Evolutionary conservation across 1,140 invertebrate species (phyloP).

Genomic region (Lepidostoma basale): DNA sequence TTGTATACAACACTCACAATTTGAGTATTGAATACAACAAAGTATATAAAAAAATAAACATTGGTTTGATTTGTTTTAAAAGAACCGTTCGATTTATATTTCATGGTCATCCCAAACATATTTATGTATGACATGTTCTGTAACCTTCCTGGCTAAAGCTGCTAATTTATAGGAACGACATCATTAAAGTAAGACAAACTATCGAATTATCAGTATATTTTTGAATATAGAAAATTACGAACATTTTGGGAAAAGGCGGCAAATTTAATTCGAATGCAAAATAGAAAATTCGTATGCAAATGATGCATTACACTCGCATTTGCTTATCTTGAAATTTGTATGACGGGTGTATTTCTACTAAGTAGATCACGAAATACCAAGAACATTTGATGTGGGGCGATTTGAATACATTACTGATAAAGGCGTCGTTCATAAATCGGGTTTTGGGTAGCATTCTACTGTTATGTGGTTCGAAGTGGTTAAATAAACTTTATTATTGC

Average conservation of each 20-base stretch:
- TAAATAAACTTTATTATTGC: too few species aligned
- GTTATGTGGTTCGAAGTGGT: too few species aligned
- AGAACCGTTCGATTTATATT: neutral
- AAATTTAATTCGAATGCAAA: constrained; percentile 27
- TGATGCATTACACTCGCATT: constrained; percentile 11
- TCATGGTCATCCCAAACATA: constrained; percentile 4
- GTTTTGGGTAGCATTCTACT: constrained; percentile 3
- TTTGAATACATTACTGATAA: constrained; percentile 22
- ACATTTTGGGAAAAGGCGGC: constrained; percentile 13
- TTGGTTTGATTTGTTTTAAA: neutral
- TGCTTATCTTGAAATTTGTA: constrained; percentile 24
- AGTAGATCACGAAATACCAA: constrained; percentile 24
- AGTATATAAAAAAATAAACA: too few species aligned
- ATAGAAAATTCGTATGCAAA: constrained; percentile 30
- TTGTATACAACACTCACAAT: too few species aligned
- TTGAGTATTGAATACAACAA: too few species aligned
- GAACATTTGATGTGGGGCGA: neutral
- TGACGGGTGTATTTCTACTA: constrained; percentile 12
- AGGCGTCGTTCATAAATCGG: constrained; percentile 1
- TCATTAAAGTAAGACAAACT: constrained; percentile 39
- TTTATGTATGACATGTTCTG: constrained; percentile 29
- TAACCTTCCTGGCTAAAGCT: constrained; percentile 21
- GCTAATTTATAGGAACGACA: constrained; percentile 40
- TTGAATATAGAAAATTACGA: constrained; percentile 21
- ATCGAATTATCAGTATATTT: constrained; percentile 26